Conservation (phyloP, 92 coral and sea anemone species). For the Palythoa grandis region DNA sequence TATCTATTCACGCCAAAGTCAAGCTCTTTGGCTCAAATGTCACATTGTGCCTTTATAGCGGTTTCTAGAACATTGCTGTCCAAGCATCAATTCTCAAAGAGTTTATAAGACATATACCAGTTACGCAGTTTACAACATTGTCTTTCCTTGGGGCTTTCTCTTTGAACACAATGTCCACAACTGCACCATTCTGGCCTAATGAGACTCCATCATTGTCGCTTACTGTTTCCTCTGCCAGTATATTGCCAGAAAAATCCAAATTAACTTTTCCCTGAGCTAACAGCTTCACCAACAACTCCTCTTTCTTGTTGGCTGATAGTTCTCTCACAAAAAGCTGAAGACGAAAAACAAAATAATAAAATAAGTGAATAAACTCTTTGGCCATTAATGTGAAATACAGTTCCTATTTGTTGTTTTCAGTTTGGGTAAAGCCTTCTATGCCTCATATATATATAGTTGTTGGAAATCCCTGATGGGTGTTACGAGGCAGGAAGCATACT, state of each 20-base stretch:
- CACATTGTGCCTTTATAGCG: conserved; percentile 39
- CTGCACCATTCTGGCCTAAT: neutral
- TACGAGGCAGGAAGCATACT: no score
- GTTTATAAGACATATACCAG: conserved; percentile 19
- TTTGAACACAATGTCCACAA: conserved; percentile 5
- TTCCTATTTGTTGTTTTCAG: no score
- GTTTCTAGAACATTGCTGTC: conserved; percentile 42
- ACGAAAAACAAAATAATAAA: no score
- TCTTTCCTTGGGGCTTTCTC: conserved; percentile 3
- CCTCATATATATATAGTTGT: no score
- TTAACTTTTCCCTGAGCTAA: conserved; percentile 22
- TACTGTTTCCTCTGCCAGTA: conserved; percentile 12
- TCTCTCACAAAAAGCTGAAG: conserved; percentile 9
- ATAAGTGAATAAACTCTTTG: no score
- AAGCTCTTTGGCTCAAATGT: conserved; percentile 37
- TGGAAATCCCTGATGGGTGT: no score
- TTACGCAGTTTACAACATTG: conserved; percentile 6
- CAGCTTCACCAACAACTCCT: conserved; percentile 31
- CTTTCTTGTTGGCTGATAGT: conserved; percentile 16
- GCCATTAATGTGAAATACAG: no score
- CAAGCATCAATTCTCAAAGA: conserved; percentile 40
- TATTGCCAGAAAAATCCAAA: conserved; percentile 25
- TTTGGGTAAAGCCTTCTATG: no score
- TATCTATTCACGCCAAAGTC: conserved; percentile 41
- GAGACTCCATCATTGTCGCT: neutral